Percentiles rank a stretch among this genome's conserved stretches.
phyloP scores from a whole-genome alignment of 2,797 vertebrate genomes.

The Naso thynnoides region DNA sequence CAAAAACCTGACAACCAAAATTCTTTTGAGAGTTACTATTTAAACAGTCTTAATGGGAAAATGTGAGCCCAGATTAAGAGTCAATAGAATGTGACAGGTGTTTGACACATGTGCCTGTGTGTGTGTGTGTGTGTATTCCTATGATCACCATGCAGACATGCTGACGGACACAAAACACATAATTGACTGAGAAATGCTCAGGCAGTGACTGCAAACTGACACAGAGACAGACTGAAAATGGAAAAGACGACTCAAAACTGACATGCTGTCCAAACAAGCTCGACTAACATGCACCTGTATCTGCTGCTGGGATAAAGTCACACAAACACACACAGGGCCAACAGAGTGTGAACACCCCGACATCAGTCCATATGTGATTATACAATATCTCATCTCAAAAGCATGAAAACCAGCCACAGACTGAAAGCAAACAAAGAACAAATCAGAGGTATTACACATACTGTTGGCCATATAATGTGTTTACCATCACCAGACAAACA shows the following conservation, averaged over 20 bases:
- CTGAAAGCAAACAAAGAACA: not conserved
- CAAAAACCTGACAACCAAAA: not conserved
- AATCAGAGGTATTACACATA: not conserved
- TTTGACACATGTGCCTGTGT: constrained; percentile 9
- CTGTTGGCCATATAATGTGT: not conserved
- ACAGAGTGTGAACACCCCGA: not conserved
- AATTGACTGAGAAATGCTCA: constrained; percentile 23
- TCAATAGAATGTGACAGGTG: not conserved
- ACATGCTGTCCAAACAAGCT: constrained; percentile 19
- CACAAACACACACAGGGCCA: not conserved
- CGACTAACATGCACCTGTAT: not conserved
- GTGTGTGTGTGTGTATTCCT: constrained; percentile 1
- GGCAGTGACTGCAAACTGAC: constrained; percentile 1
- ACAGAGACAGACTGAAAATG: not conserved
- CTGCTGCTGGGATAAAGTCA: not conserved
- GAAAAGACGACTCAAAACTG: not conserved
- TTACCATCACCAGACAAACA: not conserved
- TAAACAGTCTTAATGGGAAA: not conserved
- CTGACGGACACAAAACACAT: constrained; percentile 20
- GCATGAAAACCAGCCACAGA: not conserved
- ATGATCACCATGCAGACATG: constrained; percentile 10
- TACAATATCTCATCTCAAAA: not conserved
- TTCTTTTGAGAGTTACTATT: not conserved
- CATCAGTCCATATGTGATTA: not conserved
- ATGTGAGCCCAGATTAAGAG: not conserved